A percentile compares a stretch with the other conserved stretches of the same genome.
Conservation (phyloP, 2,797 vertebrate species). For the Hapalemur alaotrensis region DNA sequence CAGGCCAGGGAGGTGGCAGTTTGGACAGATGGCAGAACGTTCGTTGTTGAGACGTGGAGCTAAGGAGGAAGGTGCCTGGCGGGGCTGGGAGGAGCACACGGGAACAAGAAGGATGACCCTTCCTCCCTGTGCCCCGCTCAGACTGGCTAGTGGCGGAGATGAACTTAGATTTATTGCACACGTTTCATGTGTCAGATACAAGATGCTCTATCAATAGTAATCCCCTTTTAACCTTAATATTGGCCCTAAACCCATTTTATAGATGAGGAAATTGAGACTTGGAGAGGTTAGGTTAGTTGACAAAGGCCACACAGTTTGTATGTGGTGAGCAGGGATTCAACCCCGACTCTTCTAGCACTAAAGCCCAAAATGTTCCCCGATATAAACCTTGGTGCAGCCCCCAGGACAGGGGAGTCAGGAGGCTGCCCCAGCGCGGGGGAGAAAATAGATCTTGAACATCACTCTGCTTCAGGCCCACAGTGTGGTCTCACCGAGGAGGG, state of each 20-base stretch:
- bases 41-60: neutral
- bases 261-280: neutral
- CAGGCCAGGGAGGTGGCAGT: neutral
- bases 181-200: neutral
- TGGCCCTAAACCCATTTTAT: neutral
- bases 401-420: no score
- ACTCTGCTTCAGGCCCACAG: neutral
- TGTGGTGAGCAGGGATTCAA: neutral
- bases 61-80: neutral
- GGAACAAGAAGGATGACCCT: neutral
- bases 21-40: neutral
- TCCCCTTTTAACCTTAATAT: neutral
- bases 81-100: neutral
- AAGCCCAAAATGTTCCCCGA: neutral
- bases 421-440: neutral
- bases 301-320: neutral
- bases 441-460: neutral
- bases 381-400: neutral
- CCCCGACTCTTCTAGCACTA: neutral
- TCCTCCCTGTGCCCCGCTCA: neutral
- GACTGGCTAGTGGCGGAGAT: neutral
- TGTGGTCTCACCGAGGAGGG: neutral
- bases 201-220: neutral
- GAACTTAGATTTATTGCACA: neutral
- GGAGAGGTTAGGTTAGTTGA: neutral